A percentile compares a stretch with the other conserved stretches of the same genome.
phyloP scores from a whole-genome alignment of 2,888 invertebrate genomes.

The Microplitis manilae region DNA sequence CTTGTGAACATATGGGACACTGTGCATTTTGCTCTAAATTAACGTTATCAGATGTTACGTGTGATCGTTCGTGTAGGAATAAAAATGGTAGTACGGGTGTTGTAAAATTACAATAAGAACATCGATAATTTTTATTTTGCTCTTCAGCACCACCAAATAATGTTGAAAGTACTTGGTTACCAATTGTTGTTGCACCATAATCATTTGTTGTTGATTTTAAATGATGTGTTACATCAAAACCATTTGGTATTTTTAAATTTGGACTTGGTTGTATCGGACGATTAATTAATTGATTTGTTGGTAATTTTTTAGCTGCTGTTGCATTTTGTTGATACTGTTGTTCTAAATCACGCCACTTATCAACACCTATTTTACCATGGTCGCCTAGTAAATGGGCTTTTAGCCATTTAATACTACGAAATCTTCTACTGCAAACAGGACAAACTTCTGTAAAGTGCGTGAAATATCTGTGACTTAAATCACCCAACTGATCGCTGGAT shows the following conservation, averaged over 20 bases:
- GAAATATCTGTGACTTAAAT: constrained; percentile 77
- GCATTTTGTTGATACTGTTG: constrained; percentile 70
- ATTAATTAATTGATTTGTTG: background rate
- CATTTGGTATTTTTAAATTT: constrained; percentile 76
- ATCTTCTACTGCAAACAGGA: constrained; percentile 88
- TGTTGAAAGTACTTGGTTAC: constrained; percentile 74
- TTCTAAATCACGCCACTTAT: constrained; percentile 77
- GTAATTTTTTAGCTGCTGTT: constrained; percentile 64
- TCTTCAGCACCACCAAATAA: constrained; percentile 70
- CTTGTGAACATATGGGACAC: constrained; percentile 77
- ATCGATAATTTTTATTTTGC: constrained; percentile 85
- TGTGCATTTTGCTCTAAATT: constrained; percentile 67
- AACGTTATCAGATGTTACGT: constrained; percentile 73
- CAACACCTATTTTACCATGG: constrained; percentile 81
- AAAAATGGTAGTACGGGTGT: constrained; percentile 92
- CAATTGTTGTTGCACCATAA: constrained; percentile 60
- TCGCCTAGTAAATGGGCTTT: constrained; percentile 90
- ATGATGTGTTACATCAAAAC: constrained; percentile 63
- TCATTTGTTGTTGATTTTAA: constrained; percentile 50
- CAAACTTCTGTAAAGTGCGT: constrained; percentile 84
- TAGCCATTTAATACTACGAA: constrained; percentile 90
- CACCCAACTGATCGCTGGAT: constrained; percentile 74
- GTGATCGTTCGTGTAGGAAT: constrained; percentile 93
- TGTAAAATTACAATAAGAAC: constrained; percentile 91
- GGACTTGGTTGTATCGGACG: constrained; percentile 66